phyloP scores from a whole-genome alignment of 2,888 invertebrate genomes.

The Caenorhabditis afra region DNA sequence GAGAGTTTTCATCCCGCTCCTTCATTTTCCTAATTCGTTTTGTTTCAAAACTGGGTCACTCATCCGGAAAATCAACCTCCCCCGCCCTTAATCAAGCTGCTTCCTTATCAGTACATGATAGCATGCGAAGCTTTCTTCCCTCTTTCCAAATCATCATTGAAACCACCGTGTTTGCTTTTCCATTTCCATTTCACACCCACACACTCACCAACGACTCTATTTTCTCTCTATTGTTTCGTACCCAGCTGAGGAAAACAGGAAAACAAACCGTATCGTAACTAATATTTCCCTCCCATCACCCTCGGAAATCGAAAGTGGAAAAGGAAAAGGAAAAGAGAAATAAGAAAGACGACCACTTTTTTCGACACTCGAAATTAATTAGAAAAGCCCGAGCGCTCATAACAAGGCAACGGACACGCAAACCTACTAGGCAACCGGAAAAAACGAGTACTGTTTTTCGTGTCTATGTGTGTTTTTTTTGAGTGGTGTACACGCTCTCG shows the following conservation, averaged over 20 bases:
- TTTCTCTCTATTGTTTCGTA: slow-evolving; percentile 21
- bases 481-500: slow-evolving; percentile 30
- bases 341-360: slow-evolving; percentile 24
- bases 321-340: no score
- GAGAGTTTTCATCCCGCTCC: no score
- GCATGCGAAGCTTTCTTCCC: slow-evolving; percentile 47
- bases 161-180: slow-evolving; percentile 44
- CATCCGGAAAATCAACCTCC: slow-evolving; percentile 28
- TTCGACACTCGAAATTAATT: slow-evolving; percentile 44
- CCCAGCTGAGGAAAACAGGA: not conserved
- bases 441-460: slow-evolving; percentile 46
- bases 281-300: slow-evolving; percentile 7
- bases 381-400: slow-evolving; percentile 28
- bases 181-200: slow-evolving; percentile 46
- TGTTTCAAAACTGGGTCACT: slow-evolving; percentile 50
- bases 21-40: slow-evolving; percentile 20
- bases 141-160: slow-evolving; percentile 16
- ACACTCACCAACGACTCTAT: slow-evolving; percentile 9
- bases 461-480: slow-evolving; percentile 20
- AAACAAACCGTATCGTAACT: slow-evolving; percentile 1
- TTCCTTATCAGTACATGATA: slow-evolving; percentile 47
- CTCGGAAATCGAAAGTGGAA: slow-evolving; percentile 34
- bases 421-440: slow-evolving; percentile 44
- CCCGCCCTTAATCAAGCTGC: slow-evolving; percentile 20
- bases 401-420: slow-evolving; percentile 22